Conservation (phyloP, 2,113 vertebrate species). For the Egretta garzetta region DNA sequence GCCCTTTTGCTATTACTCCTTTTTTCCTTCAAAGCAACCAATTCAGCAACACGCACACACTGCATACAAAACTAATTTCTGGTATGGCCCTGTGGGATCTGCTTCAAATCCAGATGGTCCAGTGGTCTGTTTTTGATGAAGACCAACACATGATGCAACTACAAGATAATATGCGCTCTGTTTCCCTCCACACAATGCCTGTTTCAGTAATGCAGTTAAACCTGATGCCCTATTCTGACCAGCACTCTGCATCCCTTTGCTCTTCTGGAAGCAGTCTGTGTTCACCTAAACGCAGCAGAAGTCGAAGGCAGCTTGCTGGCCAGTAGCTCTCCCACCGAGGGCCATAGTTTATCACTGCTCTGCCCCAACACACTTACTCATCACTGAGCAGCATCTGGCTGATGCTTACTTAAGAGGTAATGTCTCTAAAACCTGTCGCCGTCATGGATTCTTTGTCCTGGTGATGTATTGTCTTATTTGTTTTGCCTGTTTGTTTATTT, state of each 20-base stretch:
- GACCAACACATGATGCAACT: neutral
- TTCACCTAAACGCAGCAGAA: neutral
- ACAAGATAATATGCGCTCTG: neutral
- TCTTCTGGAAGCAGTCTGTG: neutral
- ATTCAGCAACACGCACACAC: neutral
- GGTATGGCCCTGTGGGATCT: neutral
- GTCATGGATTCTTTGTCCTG: neutral
- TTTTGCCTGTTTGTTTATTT: neutral
- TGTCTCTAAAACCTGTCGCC: neutral
- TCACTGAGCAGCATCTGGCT: neutral
- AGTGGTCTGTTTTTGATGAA: neutral
- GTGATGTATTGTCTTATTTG: neutral
- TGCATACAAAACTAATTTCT: neutral
- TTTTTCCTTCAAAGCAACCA: neutral
- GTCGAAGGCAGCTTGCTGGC: neutral
- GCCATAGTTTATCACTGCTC: neutral
- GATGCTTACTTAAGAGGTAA: neutral
- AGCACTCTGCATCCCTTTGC: neutral
- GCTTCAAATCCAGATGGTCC: constrained; percentile 1
- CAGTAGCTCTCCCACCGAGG: neutral
- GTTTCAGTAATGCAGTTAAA: neutral
- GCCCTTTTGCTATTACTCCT: neutral
- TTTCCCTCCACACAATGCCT: neutral
- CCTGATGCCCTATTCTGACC: neutral
- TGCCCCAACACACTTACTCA: neutral